Conservation (phyloP, 2,888 invertebrate genomes). For the Tipula confusa region DNA sequence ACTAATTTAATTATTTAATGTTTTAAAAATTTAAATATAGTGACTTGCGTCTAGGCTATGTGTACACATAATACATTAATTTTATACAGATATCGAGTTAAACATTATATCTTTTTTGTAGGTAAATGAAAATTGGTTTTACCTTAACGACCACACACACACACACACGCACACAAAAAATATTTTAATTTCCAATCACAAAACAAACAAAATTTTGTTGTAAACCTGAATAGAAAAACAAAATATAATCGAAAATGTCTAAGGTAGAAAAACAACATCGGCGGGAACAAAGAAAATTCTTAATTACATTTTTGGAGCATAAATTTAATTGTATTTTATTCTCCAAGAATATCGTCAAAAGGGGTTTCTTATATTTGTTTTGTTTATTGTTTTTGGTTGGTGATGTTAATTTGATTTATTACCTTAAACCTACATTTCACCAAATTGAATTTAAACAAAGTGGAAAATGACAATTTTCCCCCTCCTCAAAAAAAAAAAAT, state of each 20-base stretch:
- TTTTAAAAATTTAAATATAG: background rate
- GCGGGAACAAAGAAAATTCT: background rate
- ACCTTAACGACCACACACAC: background rate
- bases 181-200: background rate
- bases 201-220: background rate
- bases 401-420: constrained; percentile 12
- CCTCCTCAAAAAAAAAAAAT: too few species aligned
- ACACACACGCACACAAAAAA: too few species aligned
- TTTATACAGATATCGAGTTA: too few species aligned
- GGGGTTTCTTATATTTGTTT: background rate
- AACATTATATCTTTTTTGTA: too few species aligned
- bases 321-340: constrained; percentile 6
- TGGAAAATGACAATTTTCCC: constrained; percentile 9
- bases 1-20: background rate
- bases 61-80: background rate
- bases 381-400: background rate
- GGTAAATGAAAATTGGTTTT: background rate
- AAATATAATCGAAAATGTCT: background rate
- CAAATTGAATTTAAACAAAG: background rate
- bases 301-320: background rate
- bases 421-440: background rate
- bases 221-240: background rate
- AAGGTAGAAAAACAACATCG: background rate
- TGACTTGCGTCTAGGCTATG: background rate
- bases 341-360: background rate